phyloP scores from a whole-genome alignment of 2,113 vertebrate genomes.

The Blennius ocellaris region DNA sequence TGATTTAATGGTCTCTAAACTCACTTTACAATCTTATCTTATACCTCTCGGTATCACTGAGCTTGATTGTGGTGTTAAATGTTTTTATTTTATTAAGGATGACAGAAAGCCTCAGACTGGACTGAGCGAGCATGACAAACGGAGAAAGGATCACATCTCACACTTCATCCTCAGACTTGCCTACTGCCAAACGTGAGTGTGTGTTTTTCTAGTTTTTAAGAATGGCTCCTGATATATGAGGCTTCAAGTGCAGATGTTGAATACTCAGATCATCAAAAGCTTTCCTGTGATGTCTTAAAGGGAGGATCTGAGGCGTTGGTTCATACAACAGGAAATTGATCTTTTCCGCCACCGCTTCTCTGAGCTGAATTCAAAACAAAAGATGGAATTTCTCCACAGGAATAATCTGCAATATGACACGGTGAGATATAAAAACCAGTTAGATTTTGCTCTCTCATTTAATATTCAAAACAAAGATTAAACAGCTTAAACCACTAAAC shows the following conservation, averaged over 20 bases:
- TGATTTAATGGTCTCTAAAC: no score
- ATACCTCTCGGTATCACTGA: no score
- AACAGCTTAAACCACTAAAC: no score
- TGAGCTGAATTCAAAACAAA: constrained; percentile 73
- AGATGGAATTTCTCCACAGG: constrained; percentile 88
- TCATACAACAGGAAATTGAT: constrained; percentile 98
- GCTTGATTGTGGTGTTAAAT: no score
- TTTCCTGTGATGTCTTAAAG: constrained; percentile 72
- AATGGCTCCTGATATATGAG: neutral
- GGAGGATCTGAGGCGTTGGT: constrained; percentile 97
- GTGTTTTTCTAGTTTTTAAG: neutral
- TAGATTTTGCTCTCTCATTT: no score
- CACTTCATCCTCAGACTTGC: constrained; percentile 98
- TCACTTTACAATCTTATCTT: no score
- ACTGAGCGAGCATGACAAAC: constrained; percentile 83
- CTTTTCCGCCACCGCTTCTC: constrained; percentile 92
- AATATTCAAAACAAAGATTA: no score
- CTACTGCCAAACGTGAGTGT: constrained; percentile 94
- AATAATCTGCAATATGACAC: constrained; percentile 90
- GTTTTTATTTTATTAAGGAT: constrained; percentile 65
- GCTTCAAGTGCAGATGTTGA: neutral
- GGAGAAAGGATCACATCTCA: constrained; percentile 96
- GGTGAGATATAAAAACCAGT: constrained; percentile 79
- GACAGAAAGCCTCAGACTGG: constrained; percentile 75
- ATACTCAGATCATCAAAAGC: neutral